phyloP scores from a whole-genome alignment of 2,113 vertebrate genomes.

The Chascanopsetta lugubris region DNA sequence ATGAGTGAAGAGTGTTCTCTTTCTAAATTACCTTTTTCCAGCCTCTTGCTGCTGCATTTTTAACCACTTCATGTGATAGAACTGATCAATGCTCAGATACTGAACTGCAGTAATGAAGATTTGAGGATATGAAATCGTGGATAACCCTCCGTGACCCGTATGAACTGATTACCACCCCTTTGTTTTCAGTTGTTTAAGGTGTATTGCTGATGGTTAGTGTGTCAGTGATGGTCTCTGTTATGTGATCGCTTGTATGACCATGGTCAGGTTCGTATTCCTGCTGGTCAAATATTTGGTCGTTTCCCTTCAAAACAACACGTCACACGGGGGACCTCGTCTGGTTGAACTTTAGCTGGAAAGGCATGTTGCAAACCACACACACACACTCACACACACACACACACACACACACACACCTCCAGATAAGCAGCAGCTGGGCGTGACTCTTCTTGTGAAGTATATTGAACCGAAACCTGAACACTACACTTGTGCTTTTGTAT shows the following conservation, averaged over 20 bases:
- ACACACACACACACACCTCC: neutral
- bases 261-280: neutral
- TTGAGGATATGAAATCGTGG: too few relatives aligned
- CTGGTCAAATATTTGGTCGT: constrained; percentile 44
- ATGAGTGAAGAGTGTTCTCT: too few relatives aligned
- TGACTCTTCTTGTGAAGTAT: constrained; percentile 14
- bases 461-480: neutral
- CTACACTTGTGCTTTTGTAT: neutral
- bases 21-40: too few relatives aligned
- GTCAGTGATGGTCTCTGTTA: neutral
- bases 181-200: neutral
- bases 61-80: too few relatives aligned
- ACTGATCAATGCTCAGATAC: too few relatives aligned
- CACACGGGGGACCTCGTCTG: constrained; percentile 1
- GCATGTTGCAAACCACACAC: neutral
- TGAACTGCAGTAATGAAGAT: too few relatives aligned
- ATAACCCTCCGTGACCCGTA: too few relatives aligned
- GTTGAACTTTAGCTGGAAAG: constrained; percentile 47
- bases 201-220: too few relatives aligned
- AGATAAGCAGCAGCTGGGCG: constrained; percentile 43
- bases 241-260: constrained; percentile 4
- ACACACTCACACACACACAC: constrained; percentile 12
- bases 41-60: too few relatives aligned
- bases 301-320: constrained; percentile 27
- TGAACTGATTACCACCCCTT: too few relatives aligned